Evolutionary conservation across 2,888 invertebrate species (phyloP), one percentile per base, ranked within the genome.

Genomic region (Brenthis daphne): DNA sequence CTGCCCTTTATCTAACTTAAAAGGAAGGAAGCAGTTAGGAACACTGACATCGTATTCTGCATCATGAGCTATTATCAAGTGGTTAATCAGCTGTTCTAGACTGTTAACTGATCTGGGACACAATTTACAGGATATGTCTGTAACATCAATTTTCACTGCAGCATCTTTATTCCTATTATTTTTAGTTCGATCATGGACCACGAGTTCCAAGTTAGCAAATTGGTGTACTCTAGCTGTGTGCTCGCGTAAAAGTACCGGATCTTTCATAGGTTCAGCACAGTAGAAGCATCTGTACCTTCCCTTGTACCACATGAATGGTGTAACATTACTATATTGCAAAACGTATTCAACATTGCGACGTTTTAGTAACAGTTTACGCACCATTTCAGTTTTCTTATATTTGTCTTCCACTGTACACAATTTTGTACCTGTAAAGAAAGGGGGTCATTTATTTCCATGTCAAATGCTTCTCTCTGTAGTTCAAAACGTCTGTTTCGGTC

Each of bases 221-320:
- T 85, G 83, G 71, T 92, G 92, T 0, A 77, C 75, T 43, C 77
- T 80, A 0, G 79, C 70, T 0, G 89, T 90, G 51, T 92, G 92
- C 2, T 87, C 85, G 14, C 89, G 80, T 0, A 92, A 76, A 0
- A 77, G 48, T 0, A 74, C 80, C 0, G 90, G 88, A 47, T 91
- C 89, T 77, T 87, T 88, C 73, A 89, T 89, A 0, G 85, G 85
- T 73, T 91, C 89, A 0, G 79, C 75, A 76, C 92, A 92, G 71
- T 86, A 92, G 76, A 92, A 92, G 73, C 92, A 92, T 73, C 86
- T 81, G 68, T 87, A 92, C 72, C 82, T 87, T 1, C 88, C 88
- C 68, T 91, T 90, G 74, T 90, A 85, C 90, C 92, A 92, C 77
- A 88, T 82, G 69, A 92, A 92, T 0, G 92, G 92, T 0, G 91